Evolutionary conservation across 1,140 invertebrate species (phyloP), one percentile per base, ranked within the genome.

Genomic region (Drosophila cardini): DNA sequence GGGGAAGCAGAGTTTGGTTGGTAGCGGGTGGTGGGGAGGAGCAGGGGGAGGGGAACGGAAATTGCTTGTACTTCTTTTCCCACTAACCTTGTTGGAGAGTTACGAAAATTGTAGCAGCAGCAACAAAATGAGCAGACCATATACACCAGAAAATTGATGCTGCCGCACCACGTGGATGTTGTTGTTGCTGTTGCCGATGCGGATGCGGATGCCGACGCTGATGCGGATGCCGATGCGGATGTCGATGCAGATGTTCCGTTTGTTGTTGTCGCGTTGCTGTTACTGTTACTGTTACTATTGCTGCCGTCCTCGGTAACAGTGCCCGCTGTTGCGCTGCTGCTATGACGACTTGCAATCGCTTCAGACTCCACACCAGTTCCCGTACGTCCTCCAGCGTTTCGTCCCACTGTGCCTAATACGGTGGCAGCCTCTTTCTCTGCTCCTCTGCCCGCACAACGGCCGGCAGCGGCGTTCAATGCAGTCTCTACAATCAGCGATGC

Each of bases 111-210:
- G 75, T 91, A 91, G 78, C 90, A 91, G 76, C 90, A 91, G 73
- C 90, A 91, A 60, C 90, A 91, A 38, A 91, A 91, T 64, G 90
- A 91, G 84, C 90, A 91, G 64, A 91, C 90, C 90, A 91, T 91
- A 90, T 91, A 91, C 71, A 91, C 86, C 43, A 91, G 64, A 72
- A 91, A 91, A 40, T 91, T 91, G 48, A 91, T 83, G 75, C 90
- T 85, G 72, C 90, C 76, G 68, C 90, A 91, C 90, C 90, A 91
- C 61, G 84, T 89, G n/a, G 81, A 80, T 43, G 84, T 90, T 34
- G 84, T 90, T 34, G 61, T 62, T 61, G 52, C 52, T 7, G 36
- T 52, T 18, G 65, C 55, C 16, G 53, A 42, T 52, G 78, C 78
- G 13, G 75, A 32, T 52, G 58, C 62, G 11, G 48, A 30, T 18